Conservation (phyloP, 2,797 vertebrate genomes). For the Diglossa cyanea region DNA sequence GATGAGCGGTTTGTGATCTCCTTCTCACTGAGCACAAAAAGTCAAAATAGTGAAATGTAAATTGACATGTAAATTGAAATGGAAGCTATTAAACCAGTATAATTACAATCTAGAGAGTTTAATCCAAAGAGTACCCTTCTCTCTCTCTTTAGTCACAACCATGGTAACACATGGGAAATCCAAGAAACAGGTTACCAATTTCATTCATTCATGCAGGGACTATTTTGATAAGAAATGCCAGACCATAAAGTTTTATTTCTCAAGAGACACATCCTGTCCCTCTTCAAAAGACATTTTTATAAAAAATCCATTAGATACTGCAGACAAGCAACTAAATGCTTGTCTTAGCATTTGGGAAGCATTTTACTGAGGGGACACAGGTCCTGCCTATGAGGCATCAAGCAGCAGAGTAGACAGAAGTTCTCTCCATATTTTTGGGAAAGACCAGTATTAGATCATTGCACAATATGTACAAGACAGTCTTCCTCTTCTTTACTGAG, state of each 20-base stretch:
- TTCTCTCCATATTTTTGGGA: not conserved
- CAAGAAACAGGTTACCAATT: not conserved
- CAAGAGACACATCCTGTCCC: not conserved
- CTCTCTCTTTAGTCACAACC: not conserved
- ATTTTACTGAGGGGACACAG: not conserved
- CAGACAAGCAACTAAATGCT: not conserved
- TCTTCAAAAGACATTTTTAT: not conserved
- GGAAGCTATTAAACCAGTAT: not conserved
- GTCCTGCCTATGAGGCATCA: not conserved
- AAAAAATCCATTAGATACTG: not conserved
- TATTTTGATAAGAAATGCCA: not conserved
- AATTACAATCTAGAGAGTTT: not conserved
- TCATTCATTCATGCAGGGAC: not conserved
- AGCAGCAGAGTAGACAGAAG: not conserved
- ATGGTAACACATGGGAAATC: not conserved
- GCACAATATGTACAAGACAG: not conserved
- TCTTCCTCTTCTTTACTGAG: not conserved
- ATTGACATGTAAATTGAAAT: not conserved
- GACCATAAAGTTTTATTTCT: not conserved
- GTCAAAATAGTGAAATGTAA: not conserved
- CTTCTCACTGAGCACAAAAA: not conserved
- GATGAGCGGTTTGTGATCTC: not conserved
- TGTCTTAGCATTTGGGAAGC: not conserved
- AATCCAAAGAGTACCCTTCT: not conserved
- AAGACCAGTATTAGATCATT: not conserved